A percentile compares a stretch with the other conserved stretches of the same genome.
These are phyloP conservation scores for Erebia ligea DNA, from an alignment of 2,888 invertebrate species.

Conservation along the genomic window DNA sequence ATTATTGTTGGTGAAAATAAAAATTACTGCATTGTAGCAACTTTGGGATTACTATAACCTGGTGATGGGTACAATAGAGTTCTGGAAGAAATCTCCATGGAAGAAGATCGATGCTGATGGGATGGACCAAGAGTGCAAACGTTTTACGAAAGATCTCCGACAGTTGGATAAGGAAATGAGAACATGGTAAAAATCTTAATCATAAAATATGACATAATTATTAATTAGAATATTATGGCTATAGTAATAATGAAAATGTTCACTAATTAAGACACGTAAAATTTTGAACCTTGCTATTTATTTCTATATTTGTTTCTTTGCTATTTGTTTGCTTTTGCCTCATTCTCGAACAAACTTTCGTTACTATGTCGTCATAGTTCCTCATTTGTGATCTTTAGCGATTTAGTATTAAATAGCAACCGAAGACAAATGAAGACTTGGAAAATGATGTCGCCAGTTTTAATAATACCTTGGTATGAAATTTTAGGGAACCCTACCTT, in stretches of 20 bases:
- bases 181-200: slow-evolving; percentile 75
- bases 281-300: too few species aligned
- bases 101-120: slow-evolving; percentile 96
- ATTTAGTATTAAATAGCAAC: too few species aligned
- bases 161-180: slow-evolving; percentile 92
- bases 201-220: not conserved
- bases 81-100: slow-evolving; percentile 98
- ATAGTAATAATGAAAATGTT: too few species aligned
- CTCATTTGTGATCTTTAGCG: too few species aligned
- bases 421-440: too few species aligned
- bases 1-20: too few species aligned
- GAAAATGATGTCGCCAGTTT: not conserved
- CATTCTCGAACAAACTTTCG: too few species aligned
- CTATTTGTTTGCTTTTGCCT: too few species aligned
- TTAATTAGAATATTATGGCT: not conserved
- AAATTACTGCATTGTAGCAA: slow-evolving; percentile 72
- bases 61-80: slow-evolving; percentile 91
- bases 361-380: too few species aligned
- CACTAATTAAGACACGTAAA: not conserved
- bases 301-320: too few species aligned
- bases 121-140: slow-evolving; percentile 97
- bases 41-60: slow-evolving; percentile 96
- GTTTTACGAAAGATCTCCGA: slow-evolving; percentile 92
- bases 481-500: slow-evolving; percentile 88
- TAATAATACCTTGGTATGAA: not conserved